Evolutionary conservation across 2,888 invertebrate genomes (phyloP).

Genomic region (Saturnia japonica): DNA sequence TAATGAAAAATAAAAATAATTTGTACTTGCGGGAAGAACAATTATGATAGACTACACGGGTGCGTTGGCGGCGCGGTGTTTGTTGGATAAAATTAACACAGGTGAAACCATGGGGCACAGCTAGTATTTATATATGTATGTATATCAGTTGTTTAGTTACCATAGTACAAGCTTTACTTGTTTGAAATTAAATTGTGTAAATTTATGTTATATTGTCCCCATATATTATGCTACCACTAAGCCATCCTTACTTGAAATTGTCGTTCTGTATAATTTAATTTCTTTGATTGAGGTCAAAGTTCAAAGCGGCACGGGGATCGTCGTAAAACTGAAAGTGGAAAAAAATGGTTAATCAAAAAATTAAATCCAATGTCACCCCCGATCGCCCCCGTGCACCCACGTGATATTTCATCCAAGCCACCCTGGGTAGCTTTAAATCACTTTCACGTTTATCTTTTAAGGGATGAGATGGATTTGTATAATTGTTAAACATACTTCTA

Average conservation of each 20-base stretch:
- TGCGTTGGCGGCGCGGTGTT: too few species aligned
- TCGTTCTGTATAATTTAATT: background rate
- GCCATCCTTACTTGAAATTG: background rate
- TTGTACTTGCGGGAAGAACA: too few species aligned
- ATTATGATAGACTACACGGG: too few species aligned
- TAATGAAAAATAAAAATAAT: too few species aligned
- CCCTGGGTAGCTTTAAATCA: slow-evolving; percentile 9
- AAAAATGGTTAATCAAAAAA: slow-evolving; percentile 10
- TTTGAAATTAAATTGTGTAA: too few species aligned
- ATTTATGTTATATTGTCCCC: too few species aligned
- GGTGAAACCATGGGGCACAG: too few species aligned
- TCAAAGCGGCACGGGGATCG: background rate
- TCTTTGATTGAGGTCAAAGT: background rate
- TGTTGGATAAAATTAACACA: too few species aligned
- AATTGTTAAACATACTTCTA: background rate
- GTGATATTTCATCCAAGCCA: slow-evolving; percentile 12
- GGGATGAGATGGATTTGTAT: background rate
- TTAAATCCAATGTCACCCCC: background rate
- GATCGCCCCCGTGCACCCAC: slow-evolving; percentile 6
- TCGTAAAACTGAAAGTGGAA: slow-evolving; percentile 5
- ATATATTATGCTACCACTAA: too few species aligned
- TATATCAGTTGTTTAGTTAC: too few species aligned
- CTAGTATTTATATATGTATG: too few species aligned
- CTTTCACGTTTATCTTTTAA: background rate
- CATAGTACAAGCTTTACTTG: too few species aligned